Conservation (phyloP, 2,888 invertebrate genomes). For the Plebejus argus region DNA sequence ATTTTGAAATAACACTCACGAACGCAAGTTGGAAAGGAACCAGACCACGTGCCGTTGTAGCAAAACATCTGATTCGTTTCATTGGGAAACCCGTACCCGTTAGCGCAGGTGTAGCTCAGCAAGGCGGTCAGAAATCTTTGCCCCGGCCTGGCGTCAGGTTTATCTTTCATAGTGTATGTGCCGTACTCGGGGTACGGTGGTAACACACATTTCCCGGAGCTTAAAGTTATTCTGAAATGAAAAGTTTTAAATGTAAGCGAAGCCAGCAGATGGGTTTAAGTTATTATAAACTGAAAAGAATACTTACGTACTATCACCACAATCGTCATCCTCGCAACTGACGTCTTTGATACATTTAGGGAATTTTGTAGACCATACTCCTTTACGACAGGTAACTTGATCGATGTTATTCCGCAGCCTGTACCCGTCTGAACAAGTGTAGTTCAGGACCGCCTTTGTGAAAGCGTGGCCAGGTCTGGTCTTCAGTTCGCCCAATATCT, state of each 20-base stretch:
- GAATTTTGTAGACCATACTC: neutral
- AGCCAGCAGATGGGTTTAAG: neutral
- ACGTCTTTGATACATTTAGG: neutral
- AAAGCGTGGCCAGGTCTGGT: constrained; percentile 10
- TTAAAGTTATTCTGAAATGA: neutral
- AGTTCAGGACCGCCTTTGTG: constrained; percentile 10
- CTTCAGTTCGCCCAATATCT: neutral
- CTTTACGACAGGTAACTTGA: constrained; percentile 6
- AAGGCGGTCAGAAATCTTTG: neutral
- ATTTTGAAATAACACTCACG: constrained; percentile 12
- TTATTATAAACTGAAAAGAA: neutral
- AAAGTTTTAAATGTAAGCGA: neutral
- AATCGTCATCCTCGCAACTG: constrained; percentile 18
- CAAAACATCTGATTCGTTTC: constrained; percentile 16
- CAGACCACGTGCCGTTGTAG: constrained; percentile 27
- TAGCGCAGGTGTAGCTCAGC: neutral
- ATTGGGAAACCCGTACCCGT: constrained; percentile 15
- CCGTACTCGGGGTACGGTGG: constrained; percentile 20
- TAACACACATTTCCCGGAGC: constrained; percentile 12
- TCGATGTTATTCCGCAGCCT: constrained; percentile 1
- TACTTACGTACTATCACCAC: neutral
- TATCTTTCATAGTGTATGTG: constrained; percentile 12
- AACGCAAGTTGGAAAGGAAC: constrained; percentile 9
- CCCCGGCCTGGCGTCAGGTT: neutral
- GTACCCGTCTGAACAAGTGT: constrained; percentile 9